Evolutionary conservation across 2,888 invertebrate genomes (phyloP), one percentile per base, ranked within the genome.

Genomic region (Liodrosophila aerea): DNA sequence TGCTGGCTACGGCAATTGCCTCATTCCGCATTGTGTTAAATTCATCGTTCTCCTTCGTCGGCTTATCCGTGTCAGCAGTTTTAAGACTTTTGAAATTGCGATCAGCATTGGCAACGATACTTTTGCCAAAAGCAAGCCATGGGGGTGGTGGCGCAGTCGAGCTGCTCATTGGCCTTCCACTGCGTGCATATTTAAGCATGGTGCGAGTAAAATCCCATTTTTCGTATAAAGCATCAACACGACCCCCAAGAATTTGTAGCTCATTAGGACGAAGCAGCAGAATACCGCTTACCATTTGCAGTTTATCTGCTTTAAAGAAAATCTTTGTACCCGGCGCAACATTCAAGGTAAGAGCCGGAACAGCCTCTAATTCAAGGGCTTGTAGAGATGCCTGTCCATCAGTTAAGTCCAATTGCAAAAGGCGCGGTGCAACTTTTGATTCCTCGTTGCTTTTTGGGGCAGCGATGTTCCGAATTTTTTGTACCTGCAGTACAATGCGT

Each of bases 311-410:
- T 61, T 90, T 91, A 43, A 94, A 80, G 76, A 74, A 91, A 71
- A 98, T 86, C 90, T 98, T 98, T 30, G 96, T 95, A 37, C 98
- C 98, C 0, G 97, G 97, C n/a, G 96, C 94, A 9, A 96, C 96
- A 85, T 96, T 95, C 53, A 95, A 91, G 88, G 94, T 95, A 54
- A 97, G 90, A 57, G 92, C 91, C 36, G 93, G 90, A 70, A 97
- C 93, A 44, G 92, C 91, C 80, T 94, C 94, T 58, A 94, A 91
- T 90, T 97, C 97, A 59, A 97, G 90, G 7, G 94, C 97, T 83
- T 94, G 94, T 84, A 94, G 93, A 72, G 93, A 93, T 34, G 92
- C 92, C 86, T 94, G 94, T 1, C 98, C 97, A 91, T 98, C 98
- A 11, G 96, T 96, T 63, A 98, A 89, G 1, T 94, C 94, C 18